These are phyloP conservation scores for Ciconia maguari DNA, from an alignment of 2,113 vertebrate genomes.

Conservation along the genomic window DNA sequence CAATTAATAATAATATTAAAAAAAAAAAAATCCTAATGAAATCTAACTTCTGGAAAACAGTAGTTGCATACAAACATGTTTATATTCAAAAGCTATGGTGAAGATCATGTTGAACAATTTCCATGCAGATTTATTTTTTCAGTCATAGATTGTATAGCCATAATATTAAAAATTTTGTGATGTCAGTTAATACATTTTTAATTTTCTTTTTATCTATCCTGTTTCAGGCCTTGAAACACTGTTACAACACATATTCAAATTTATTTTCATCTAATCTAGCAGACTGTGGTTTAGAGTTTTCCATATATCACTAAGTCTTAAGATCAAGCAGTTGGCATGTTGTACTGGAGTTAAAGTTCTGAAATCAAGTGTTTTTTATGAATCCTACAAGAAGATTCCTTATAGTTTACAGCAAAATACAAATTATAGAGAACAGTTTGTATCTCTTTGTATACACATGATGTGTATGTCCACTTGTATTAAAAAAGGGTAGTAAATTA, in stretches of 20 bases:
- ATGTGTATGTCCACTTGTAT: neutral
- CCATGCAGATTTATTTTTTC: neutral
- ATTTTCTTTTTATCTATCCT: neutral
- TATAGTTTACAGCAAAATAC: neutral
- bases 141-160: neutral
- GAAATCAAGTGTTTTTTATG: neutral
- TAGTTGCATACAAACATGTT: neutral
- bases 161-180: neutral
- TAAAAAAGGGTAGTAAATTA: neutral
- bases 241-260: neutral
- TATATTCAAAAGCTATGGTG: neutral
- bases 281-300: neutral
- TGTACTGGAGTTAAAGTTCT: neutral
- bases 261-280: neutral
- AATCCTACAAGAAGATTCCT: neutral
- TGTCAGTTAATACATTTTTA: neutral
- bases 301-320: neutral
- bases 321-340: neutral
- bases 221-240: neutral
- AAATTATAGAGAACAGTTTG: neutral
- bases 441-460: neutral
- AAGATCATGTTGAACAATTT: neutral
- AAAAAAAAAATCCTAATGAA: neutral
- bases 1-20: neutral
- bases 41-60: neutral